Evolutionary conservation across 2,113 vertebrate genomes (phyloP).

Genomic region (Rhinolophus sinicus): DNA sequence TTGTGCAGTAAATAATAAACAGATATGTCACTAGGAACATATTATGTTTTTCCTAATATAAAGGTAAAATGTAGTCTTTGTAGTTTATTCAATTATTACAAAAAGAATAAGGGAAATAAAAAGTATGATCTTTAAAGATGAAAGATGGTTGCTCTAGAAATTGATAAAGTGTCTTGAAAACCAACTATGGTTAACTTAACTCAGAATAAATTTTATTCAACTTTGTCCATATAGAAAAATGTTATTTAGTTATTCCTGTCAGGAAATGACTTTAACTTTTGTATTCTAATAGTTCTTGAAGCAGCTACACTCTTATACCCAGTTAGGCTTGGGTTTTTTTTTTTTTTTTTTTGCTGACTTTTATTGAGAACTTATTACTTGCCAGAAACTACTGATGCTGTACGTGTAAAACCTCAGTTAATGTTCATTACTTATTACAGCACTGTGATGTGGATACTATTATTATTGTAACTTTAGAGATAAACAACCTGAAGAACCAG

Average conservation of each 20-base stretch:
- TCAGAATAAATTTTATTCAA: background rate
- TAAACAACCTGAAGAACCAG: background rate
- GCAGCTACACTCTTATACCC: background rate
- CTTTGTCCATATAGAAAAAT: background rate
- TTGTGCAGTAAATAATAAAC: background rate
- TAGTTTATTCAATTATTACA: background rate
- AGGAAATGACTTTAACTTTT: constrained; percentile 27
- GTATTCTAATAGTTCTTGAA: background rate
- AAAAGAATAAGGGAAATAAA: background rate
- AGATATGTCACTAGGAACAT: background rate
- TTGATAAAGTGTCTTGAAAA: background rate
- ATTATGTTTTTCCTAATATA: background rate
- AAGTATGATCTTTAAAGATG: background rate
- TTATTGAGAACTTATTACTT: constrained; percentile 23
- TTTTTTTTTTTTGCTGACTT: background rate
- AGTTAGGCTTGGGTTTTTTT: background rate
- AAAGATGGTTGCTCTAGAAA: background rate
- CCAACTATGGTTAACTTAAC: background rate
- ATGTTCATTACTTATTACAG: background rate
- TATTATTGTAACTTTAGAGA: constrained; percentile 9
- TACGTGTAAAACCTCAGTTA: background rate
- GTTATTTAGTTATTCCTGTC: background rate
- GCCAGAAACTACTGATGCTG: background rate
- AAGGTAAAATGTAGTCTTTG: background rate
- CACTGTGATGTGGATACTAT: background rate